phyloP scores from a whole-genome alignment of 2,797 vertebrate species.

The Aulostomus chinensis region DNA sequence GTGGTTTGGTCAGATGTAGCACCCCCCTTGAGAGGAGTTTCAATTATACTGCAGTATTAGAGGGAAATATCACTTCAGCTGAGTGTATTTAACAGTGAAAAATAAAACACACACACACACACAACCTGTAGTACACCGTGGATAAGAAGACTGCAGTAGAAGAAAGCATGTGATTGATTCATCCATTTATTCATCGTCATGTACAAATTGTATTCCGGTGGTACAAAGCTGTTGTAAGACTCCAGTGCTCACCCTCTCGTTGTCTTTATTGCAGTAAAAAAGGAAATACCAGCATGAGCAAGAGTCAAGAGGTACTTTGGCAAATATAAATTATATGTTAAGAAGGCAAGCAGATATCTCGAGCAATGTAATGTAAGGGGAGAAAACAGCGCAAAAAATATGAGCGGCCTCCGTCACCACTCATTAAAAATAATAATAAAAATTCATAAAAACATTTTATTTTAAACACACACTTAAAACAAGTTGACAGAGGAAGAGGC shows the following conservation, averaged over 20 bases:
- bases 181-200: constrained; percentile 79
- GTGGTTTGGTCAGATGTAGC: no score
- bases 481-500: constrained; percentile 76
- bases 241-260: constrained; percentile 70
- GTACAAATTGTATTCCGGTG: constrained; percentile 77
- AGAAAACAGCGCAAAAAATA: constrained; percentile 30
- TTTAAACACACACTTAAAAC: constrained; percentile 90
- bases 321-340: constrained; percentile 79
- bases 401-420: constrained; percentile 36
- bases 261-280: constrained; percentile 79
- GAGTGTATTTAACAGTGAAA: not conserved
- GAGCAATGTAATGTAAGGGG: constrained; percentile 57
- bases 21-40: no score
- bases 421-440: constrained; percentile 90
- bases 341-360: constrained; percentile 73
- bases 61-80: no score
- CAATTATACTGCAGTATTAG: no score
- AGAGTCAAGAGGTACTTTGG: constrained; percentile 80
- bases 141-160: constrained; percentile 6
- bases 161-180: constrained; percentile 50
- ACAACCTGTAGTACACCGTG: not conserved
- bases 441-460: constrained; percentile 95
- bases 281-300: constrained; percentile 76
- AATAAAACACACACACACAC: not conserved
- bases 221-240: constrained; percentile 80